These are phyloP conservation scores for Lophura nycthemera DNA, from an alignment of 2,113 vertebrate species.

Conservation along the genomic window DNA sequence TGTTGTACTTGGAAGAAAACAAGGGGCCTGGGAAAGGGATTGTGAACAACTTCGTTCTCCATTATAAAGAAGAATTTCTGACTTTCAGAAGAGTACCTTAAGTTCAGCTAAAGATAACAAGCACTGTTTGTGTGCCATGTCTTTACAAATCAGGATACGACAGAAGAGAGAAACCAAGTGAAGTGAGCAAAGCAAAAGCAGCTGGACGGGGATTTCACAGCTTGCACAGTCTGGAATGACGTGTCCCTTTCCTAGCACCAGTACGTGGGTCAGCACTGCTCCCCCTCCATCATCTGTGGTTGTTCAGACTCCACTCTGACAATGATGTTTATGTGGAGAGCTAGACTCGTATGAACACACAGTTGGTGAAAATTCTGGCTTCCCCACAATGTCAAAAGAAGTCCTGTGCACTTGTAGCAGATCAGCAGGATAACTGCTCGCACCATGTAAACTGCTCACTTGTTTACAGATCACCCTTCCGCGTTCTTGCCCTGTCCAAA, in stretches of 20 bases:
- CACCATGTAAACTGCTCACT: neutral
- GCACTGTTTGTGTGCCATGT: no score
- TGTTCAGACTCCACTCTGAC: neutral
- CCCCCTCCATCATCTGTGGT: neutral
- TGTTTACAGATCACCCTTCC: neutral
- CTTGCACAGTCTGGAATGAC: neutral
- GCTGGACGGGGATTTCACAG: neutral
- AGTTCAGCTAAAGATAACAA: neutral
- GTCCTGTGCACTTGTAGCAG: neutral
- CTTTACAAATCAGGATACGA: neutral
- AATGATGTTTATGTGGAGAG: neutral
- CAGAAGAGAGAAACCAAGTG: neutral
- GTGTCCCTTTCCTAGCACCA: neutral
- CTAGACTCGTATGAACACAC: neutral
- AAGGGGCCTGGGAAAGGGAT: no score
- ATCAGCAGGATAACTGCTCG: neutral
- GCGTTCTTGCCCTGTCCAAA: rapidly evolving
- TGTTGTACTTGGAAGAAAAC: neutral
- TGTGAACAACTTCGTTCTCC: neutral
- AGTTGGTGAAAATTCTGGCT: neutral
- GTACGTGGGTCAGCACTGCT: neutral
- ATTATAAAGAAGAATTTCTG: neutral
- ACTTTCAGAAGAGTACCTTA: neutral
- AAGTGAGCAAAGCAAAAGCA: neutral
- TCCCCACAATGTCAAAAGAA: neutral